Percentiles rank a stretch among this genome's conserved stretches.
phyloP scores from a whole-genome alignment of 2,888 invertebrate species.

The Melikaiella ostensackeni region DNA sequence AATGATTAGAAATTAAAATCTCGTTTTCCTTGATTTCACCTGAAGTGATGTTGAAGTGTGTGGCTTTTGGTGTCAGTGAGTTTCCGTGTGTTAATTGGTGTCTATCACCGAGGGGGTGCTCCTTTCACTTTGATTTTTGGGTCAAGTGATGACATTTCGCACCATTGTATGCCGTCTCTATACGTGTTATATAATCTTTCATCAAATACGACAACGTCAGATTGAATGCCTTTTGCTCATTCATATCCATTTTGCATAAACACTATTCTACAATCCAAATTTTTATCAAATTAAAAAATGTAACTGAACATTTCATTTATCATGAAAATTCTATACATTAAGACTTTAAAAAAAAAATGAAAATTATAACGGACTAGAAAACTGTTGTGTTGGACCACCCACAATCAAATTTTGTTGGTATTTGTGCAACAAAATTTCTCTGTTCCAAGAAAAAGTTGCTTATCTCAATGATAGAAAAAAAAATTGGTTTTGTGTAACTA shows the following conservation, averaged over 20 bases:
- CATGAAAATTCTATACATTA: too few relatives aligned
- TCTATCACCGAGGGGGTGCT: background rate
- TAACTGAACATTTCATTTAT: too few relatives aligned
- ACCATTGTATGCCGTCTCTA: background rate
- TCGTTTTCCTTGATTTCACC: background rate
- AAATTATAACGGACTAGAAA: too few relatives aligned
- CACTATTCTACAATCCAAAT: background rate
- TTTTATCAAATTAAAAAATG: too few relatives aligned
- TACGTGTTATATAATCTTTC: background rate
- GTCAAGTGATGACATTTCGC: conserved; percentile 4
- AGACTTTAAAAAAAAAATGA: too few relatives aligned
- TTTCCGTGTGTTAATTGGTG: background rate
- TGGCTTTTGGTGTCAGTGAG: background rate
- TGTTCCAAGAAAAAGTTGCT: too few relatives aligned
- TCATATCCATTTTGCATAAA: background rate
- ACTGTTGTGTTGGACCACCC: too few relatives aligned
- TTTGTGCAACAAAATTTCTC: too few relatives aligned
- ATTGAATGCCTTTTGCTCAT: background rate
- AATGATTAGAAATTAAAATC: background rate
- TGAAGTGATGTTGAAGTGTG: background rate
- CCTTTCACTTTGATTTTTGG: conserved; percentile 11
- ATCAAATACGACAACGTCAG: background rate
- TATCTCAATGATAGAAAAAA: too few relatives aligned
- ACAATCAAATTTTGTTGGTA: too few relatives aligned
- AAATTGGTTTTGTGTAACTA: too few relatives aligned